These are phyloP conservation scores for Oxytorus armatus DNA, from an alignment of 2,888 invertebrate species.

Conservation along the genomic window DNA sequence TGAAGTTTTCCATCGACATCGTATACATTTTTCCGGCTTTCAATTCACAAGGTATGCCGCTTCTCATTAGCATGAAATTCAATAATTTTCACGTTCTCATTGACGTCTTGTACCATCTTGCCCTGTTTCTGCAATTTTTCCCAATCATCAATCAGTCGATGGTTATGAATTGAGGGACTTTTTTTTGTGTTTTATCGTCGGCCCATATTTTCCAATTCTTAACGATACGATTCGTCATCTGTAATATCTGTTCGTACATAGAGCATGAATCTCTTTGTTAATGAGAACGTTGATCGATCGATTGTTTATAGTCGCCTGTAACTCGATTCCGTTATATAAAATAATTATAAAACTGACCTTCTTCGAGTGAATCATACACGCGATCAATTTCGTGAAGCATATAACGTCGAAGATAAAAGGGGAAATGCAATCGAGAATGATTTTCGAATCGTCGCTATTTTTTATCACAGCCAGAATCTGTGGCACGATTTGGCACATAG, in stretches of 20 bases:
- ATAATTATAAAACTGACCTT: slow-evolving; percentile 32
- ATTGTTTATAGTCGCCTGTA: neutral
- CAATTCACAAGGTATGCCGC: slow-evolving; percentile 55
- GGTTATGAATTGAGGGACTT: no score
- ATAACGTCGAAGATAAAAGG: slow-evolving; percentile 23
- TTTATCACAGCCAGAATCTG: slow-evolving; percentile 22
- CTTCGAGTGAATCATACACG: slow-evolving; percentile 12
- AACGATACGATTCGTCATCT: slow-evolving; percentile 22
- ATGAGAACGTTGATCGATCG: neutral
- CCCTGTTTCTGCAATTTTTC: slow-evolving; percentile 61
- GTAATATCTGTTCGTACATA: slow-evolving; percentile 27
- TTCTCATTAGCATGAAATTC: slow-evolving; percentile 55
- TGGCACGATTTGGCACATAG: slow-evolving; percentile 23
- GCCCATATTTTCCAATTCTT: slow-evolving; percentile 47
- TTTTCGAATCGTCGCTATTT: slow-evolving; percentile 23
- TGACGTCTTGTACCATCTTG: slow-evolving; percentile 63
- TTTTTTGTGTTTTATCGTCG: no score
- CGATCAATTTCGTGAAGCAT: slow-evolving; percentile 26
- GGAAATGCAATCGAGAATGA: slow-evolving; percentile 29
- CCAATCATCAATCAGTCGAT: no score
- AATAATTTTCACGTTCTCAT: slow-evolving; percentile 41
- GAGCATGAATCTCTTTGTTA: neutral
- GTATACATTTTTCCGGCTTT: slow-evolving; percentile 56
- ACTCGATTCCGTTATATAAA: neutral
- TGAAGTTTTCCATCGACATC: slow-evolving; percentile 61